Evolutionary conservation across 2,888 invertebrate genomes (phyloP).

Genomic region (Argynnis bischoffii): DNA sequence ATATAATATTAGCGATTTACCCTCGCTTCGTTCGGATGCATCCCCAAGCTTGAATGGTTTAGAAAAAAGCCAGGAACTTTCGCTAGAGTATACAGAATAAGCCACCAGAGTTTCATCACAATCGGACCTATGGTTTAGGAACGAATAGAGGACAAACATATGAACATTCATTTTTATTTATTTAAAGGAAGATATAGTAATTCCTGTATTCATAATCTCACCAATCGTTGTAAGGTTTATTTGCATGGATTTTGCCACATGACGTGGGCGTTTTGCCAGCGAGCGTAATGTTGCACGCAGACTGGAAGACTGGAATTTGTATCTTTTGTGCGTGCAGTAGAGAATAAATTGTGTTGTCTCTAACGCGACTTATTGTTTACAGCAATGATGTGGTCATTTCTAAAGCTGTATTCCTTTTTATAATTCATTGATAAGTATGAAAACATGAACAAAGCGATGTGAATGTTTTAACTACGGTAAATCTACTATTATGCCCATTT

Average conservation of each 20-base stretch:
- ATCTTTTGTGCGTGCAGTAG: slow-evolving; percentile 1
- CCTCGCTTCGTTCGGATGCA: no score
- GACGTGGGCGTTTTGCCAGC: slow-evolving; percentile 25
- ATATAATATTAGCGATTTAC: no score
- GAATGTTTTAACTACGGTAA: neutral
- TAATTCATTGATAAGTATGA: slow-evolving; percentile 2
- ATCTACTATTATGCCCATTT: no score
- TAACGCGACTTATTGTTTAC: slow-evolving; percentile 20
- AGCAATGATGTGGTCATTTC: slow-evolving; percentile 22
- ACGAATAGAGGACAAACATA: no score
- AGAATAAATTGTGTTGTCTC: neutral
- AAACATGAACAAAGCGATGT: neutral
- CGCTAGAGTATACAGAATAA: no score
- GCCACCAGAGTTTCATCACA: no score
- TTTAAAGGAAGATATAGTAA: neutral
- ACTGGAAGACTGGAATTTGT: slow-evolving; percentile 1
- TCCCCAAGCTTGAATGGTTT: no score
- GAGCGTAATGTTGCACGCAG: neutral
- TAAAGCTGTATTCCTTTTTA: slow-evolving; percentile 21
- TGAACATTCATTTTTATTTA: no score
- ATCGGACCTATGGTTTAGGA: no score
- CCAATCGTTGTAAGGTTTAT: slow-evolving; percentile 7
- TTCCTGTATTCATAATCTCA: neutral
- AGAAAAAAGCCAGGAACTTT: no score
- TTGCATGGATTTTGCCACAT: slow-evolving; percentile 17